Base-by-base conservation (phyloP, 2,797 vertebrate genomes). In the Myotis myotis region DNA sequence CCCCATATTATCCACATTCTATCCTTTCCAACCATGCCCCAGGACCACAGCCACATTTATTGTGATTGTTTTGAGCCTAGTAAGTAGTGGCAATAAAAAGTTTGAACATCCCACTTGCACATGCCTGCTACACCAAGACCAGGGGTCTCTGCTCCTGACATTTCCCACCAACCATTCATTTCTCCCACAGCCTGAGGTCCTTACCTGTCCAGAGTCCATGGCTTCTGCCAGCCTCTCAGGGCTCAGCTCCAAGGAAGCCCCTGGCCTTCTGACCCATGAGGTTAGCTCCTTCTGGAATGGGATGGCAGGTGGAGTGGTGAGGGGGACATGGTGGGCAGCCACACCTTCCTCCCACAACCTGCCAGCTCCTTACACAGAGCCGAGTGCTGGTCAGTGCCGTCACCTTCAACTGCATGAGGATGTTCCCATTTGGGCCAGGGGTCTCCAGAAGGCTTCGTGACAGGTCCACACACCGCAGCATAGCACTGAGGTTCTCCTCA, bases 361-460 rank as follows among this genome's bases (percentile, higher is more conserved):
- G 1, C 15, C n/a, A 0, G 1, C 79, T 81, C 96, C 99, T 99
- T 98, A 99, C 99, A 98, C 99, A 99, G 93, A 99, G 98, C 25
- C 44, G 53, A 30, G 99, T 97, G 94, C 98, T 99, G 98, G 99
- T 96, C 97, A 99, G 98, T 0, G 99, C 99, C 0, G 99, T 99
- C 96, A 99, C 92, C 98, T 99, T 99, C 97, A 99, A 98, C 96
- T 99, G 99, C 99, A 99, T 99, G 98, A 99, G 99, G 8, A 98
- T 98, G 55, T 98, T 98, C 97, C 97, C 97, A 76, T 98, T 98
- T 92, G 98, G 98, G 57, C 97, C 76, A 6, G 98, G 80, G 98
- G 98, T 97, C 97, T 97, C 96, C 98, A 97, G 95, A 97, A 99
- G 80, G 97, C 98, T 71, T 93, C 97, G 98, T 19, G 99, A 99